Conservation (phyloP, 2,888 invertebrate species). For the Nomada ruficornis region DNA sequence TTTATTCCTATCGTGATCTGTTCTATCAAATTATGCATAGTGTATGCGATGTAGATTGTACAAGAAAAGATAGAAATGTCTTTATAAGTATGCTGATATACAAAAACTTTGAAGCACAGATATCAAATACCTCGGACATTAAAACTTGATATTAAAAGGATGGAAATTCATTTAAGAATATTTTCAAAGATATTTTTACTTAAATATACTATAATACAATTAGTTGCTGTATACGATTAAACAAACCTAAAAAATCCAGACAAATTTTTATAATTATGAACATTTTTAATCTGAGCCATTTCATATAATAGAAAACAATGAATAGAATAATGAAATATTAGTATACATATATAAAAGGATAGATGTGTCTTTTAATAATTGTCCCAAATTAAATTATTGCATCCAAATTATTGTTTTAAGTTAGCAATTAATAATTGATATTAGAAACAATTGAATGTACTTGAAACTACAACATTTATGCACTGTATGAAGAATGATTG, state of each 20-base stretch:
- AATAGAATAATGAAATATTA: background rate
- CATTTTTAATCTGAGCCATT: background rate
- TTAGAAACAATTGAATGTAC: constrained; percentile 39
- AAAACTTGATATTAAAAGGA: background rate
- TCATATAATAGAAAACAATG: background rate
- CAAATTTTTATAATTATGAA: background rate
- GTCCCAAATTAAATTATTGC: background rate
- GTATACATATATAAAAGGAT: background rate
- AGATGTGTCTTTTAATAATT: background rate
- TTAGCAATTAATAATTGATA: constrained; percentile 13
- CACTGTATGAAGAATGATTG: constrained; percentile 48
- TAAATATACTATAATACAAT: too few species aligned
- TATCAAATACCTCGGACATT: background rate
- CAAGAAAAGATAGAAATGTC: constrained; percentile 33
- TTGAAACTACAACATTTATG: constrained; percentile 54
- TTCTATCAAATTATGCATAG: constrained; percentile 27
- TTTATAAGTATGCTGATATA: constrained; percentile 39
- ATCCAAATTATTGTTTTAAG: constrained; percentile 1
- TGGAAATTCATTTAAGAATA: background rate
- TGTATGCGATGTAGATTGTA: constrained; percentile 27
- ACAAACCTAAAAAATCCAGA: too few species aligned
- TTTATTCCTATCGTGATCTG: constrained; percentile 30
- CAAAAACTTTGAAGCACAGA: constrained; percentile 5
- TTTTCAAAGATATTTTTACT: background rate
- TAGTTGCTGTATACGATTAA: too few species aligned